These are phyloP conservation scores for Apus apus DNA, from an alignment of 2,113 vertebrate species.

Conservation along the genomic window DNA sequence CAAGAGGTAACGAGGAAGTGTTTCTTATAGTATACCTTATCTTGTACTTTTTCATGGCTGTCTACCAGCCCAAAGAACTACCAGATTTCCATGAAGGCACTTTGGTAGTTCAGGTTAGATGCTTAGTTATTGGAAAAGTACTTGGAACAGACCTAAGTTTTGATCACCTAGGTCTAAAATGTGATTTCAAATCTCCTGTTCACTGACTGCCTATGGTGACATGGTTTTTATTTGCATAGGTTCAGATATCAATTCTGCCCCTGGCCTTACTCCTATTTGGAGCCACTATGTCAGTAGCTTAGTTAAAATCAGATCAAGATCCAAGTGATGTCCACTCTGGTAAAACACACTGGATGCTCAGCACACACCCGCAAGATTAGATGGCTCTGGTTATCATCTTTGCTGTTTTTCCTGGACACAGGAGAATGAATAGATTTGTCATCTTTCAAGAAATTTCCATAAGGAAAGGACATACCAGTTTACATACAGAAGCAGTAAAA, in stretches of 20 bases:
- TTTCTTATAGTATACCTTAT: not conserved
- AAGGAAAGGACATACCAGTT: not conserved
- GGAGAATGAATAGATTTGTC: not conserved
- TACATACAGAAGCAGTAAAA: not conserved
- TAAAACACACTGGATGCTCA: not conserved
- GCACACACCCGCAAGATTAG: not conserved
- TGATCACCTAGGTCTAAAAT: not conserved
- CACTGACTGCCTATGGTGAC: accelerated
- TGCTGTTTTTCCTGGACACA: not conserved
- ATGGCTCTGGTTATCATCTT: not conserved
- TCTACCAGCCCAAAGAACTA: not conserved
- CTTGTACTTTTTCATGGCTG: not conserved
- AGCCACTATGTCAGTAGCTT: not conserved
- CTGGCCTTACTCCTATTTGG: not conserved
- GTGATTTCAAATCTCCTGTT: not conserved
- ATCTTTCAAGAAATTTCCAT: not conserved
- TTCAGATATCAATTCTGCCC: not conserved
- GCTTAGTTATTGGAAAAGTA: not conserved
- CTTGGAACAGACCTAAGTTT: not conserved
- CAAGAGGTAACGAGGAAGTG: not conserved
- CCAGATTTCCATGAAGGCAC: not conserved
- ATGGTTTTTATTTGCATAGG: not conserved
- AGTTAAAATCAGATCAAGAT: not conserved
- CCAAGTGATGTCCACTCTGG: not conserved
- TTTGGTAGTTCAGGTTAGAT: not conserved